These are phyloP conservation scores for Pegoplata infirma DNA, from an alignment of 2,888 invertebrate species.

Conservation along the genomic window DNA sequence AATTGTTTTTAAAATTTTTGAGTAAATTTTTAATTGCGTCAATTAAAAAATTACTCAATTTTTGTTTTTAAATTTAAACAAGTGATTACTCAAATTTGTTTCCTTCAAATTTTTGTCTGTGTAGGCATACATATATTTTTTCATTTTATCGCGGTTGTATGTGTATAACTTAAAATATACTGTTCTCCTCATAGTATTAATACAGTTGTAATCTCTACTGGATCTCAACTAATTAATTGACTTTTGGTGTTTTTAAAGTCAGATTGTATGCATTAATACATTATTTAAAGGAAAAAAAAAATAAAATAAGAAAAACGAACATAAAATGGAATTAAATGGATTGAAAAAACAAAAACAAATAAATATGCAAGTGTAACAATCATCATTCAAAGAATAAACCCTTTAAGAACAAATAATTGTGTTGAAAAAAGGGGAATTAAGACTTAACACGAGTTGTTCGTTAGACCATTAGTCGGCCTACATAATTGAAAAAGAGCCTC, in stretches of 20 bases:
- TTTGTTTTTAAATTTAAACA: too few relatives aligned
- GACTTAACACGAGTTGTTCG: too few relatives aligned
- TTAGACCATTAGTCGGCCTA: too few relatives aligned
- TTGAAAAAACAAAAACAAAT: neutral
- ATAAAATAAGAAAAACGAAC: neutral
- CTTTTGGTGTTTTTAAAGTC: conserved; percentile 75
- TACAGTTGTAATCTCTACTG: conserved; percentile 76
- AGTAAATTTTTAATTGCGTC: too few relatives aligned
- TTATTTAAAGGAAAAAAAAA: conserved; percentile 42
- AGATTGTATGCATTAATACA: conserved; percentile 51
- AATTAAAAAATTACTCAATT: too few relatives aligned
- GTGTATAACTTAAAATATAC: conserved; percentile 10
- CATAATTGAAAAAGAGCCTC: too few relatives aligned
- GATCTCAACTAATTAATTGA: conserved; percentile 78
- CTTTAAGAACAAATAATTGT: neutral
- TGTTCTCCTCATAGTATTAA: conserved; percentile 67
- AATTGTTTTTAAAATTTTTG: too few relatives aligned
- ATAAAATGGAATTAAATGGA: neutral
- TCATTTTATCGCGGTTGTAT: conserved; percentile 27
- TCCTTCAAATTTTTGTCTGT: too few relatives aligned
- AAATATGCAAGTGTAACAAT: neutral
- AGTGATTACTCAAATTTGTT: too few relatives aligned
- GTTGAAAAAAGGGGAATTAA: neutral
- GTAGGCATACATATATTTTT: neutral
- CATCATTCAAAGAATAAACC: neutral